Percentiles rank a stretch among this genome's conserved stretches.
These are phyloP conservation scores for Manis javanica DNA, from an alignment of 2,797 vertebrate genomes.

Conservation along the genomic window DNA sequence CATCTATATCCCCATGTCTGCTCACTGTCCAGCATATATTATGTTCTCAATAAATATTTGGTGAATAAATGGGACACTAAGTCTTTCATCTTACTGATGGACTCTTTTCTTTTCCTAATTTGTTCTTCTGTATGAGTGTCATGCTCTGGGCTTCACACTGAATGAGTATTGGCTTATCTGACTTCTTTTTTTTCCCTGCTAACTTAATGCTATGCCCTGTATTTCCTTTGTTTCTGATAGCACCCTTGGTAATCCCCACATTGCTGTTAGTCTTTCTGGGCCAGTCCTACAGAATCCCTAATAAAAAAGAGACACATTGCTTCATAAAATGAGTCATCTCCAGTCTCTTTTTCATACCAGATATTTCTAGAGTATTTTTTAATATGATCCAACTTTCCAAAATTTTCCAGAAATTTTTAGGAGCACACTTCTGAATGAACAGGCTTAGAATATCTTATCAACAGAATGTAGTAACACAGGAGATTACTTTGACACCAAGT, in stretches of 20 bases:
- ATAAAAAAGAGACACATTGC: background rate
- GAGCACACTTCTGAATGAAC: background rate
- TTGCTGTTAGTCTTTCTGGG: constrained; percentile 15
- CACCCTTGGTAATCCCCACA: background rate
- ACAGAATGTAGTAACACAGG: background rate
- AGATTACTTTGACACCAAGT: constrained; percentile 54
- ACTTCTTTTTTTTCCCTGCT: background rate
- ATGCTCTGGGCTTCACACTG: background rate
- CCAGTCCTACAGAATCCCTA: background rate
- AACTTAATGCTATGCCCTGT: background rate
- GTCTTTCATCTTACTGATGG: background rate
- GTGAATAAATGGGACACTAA: background rate
- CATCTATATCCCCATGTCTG: background rate
- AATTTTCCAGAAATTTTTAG: constrained; percentile 52
- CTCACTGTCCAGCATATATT: background rate
- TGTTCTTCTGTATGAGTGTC: background rate
- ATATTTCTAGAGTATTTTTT: constrained; percentile 60
- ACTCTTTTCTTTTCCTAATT: background rate
- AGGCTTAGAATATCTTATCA: constrained; percentile 22
- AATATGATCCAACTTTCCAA: constrained; percentile 56
- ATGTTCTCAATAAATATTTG: background rate
- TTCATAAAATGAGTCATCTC: constrained; percentile 60
- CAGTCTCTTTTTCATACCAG: constrained; percentile 56
- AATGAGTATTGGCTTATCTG: background rate
- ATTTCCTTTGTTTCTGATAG: background rate